Percentiles rank a stretch among this genome's conserved stretches.
Evolutionary conservation across 2,113 vertebrate species (phyloP).

Genomic region (Chaetorhynchus papuensis): DNA sequence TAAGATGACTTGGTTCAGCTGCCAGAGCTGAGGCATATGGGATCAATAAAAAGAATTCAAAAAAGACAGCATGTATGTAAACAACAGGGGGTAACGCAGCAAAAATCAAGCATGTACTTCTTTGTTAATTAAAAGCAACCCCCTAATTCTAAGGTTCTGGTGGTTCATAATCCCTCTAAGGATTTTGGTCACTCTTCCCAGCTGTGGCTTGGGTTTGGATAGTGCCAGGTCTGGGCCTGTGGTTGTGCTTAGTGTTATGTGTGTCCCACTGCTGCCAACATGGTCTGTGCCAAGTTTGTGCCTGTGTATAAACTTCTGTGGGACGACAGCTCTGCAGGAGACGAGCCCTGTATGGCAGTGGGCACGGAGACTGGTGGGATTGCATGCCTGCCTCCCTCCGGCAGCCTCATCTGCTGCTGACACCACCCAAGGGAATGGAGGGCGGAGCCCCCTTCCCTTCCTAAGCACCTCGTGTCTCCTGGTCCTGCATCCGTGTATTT

Average conservation of each 20-base stretch:
- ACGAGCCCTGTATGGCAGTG: background rate
- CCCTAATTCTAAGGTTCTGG: background rate
- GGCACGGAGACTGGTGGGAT: accelerated
- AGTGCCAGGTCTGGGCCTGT: background rate
- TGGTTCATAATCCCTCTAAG: background rate
- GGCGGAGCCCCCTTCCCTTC: background rate
- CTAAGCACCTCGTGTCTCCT: background rate
- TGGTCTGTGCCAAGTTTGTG: background rate
- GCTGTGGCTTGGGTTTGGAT: background rate
- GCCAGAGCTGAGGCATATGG: background rate
- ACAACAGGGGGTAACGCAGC: background rate
- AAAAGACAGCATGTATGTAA: background rate
- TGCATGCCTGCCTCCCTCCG: background rate
- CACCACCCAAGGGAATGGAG: background rate
- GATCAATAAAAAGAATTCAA: background rate
- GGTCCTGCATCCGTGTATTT: background rate
- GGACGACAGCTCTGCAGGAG: background rate
- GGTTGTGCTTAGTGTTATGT: accelerated
- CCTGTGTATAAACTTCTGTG: background rate
- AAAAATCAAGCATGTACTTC: background rate
- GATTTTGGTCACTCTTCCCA: background rate
- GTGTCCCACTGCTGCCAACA: background rate
- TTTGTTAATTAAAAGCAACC: background rate
- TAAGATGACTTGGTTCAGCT: background rate
- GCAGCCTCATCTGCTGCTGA: background rate